These are phyloP conservation scores for Drosophila dunni DNA, from an alignment of 1,140 invertebrate genomes.

Conservation along the genomic window DNA sequence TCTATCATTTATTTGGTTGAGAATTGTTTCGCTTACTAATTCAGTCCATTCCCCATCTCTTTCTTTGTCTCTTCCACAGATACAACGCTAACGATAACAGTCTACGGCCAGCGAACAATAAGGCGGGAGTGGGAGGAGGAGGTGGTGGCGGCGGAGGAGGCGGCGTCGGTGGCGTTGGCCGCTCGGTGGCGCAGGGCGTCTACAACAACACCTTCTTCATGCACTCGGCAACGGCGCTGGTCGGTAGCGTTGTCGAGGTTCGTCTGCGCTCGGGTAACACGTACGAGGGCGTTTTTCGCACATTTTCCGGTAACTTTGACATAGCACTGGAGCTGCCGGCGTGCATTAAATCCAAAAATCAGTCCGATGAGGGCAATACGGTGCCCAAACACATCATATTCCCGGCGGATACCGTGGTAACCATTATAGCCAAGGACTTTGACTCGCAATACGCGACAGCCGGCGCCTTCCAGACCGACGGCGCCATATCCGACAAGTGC, in stretches of 20 bases:
- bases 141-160: slow-evolving; percentile 66
- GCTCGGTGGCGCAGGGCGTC: slow-evolving; percentile 89
- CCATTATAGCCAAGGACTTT: slow-evolving; percentile 91
- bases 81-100: slow-evolving; percentile 76
- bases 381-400: slow-evolving; percentile 93
- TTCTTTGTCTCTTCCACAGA: slow-evolving; percentile 37
- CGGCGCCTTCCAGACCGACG: slow-evolving; percentile 94
- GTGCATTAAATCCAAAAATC: slow-evolving; percentile 89
- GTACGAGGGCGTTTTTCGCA: slow-evolving; percentile 94
- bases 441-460: slow-evolving; percentile 95
- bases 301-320: slow-evolving; percentile 93
- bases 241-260: slow-evolving; percentile 92
- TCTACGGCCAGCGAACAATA: slow-evolving; percentile 66
- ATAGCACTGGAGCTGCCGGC: slow-evolving; percentile 93
- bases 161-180: slow-evolving; percentile 66
- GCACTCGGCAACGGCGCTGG: slow-evolving; percentile 92
- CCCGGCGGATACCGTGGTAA: slow-evolving; percentile 92
- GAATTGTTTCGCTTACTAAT: not conserved
- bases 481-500: slow-evolving; percentile 88
- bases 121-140: slow-evolving; percentile 37
- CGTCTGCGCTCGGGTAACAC: slow-evolving; percentile 92
- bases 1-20: not conserved
- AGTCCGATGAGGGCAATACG: slow-evolving; percentile 85
- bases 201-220: slow-evolving; percentile 95
- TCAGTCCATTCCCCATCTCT: no score